Conservation (phyloP, 2,888 invertebrate species). For the Oxytorus armatus region DNA sequence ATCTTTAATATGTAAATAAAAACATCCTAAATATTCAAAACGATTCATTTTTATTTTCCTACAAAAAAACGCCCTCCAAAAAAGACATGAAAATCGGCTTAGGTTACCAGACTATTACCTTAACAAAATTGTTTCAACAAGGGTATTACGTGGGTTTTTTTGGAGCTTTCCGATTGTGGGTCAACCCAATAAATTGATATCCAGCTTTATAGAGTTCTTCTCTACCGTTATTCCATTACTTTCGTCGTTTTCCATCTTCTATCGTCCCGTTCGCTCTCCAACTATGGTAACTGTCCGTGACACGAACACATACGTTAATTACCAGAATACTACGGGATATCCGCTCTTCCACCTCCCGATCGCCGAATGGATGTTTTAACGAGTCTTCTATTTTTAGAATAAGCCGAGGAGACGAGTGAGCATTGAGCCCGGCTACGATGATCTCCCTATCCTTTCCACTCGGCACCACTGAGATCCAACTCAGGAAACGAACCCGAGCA, state of each 20-base stretch:
- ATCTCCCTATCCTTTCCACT: not conserved
- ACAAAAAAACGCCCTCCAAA: no score
- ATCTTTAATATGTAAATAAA: no score
- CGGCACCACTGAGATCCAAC: slow-evolving; percentile 1
- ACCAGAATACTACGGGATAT: slow-evolving; percentile 26
- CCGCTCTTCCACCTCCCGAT: slow-evolving; percentile 8
- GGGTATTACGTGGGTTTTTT: not conserved
- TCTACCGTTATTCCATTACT: slow-evolving; percentile 10
- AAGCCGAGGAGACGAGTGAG: not conserved
- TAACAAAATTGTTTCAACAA: not conserved
- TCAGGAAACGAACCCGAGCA: slow-evolving; percentile 2
- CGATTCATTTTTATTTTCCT: no score
- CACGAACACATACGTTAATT: slow-evolving; percentile 29
- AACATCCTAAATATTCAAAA: no score
- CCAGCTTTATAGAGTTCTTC: slow-evolving; percentile 9
- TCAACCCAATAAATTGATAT: slow-evolving; percentile 21
- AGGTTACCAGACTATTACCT: not conserved
- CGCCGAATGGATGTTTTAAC: slow-evolving; percentile 42
- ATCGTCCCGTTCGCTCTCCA: not conserved
- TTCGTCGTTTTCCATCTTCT: not conserved
- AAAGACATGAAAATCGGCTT: no score
- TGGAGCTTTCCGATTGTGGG: not conserved
- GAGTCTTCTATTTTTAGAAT: slow-evolving; percentile 48
- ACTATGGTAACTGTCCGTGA: slow-evolving; percentile 18
- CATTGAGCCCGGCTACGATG: not conserved